A percentile compares a stretch with the other conserved stretches of the same genome.
phyloP scores from a whole-genome alignment of 2,797 vertebrate genomes.

The Brotogeris chrysoptera region DNA sequence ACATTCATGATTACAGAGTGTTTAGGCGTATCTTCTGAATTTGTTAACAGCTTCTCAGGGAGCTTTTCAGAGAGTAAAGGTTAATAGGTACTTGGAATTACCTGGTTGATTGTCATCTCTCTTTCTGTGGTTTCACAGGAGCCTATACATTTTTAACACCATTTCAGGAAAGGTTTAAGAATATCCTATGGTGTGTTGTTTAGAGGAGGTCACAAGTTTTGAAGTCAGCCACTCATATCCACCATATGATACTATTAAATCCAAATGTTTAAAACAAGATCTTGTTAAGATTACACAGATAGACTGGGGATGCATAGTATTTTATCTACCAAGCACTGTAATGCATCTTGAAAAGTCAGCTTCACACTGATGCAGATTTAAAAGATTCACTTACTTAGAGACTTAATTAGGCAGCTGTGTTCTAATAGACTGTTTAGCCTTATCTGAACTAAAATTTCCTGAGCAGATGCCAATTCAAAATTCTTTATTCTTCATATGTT shows the following conservation, averaged over 20 bases:
- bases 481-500: not conserved
- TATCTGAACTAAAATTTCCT: slow-evolving; percentile 1
- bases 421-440: not conserved
- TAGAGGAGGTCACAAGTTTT: not conserved
- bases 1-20: not conserved
- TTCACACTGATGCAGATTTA: not conserved
- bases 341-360: not conserved
- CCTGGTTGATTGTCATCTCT: not conserved
- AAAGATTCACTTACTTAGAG: not conserved
- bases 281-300: slow-evolving; percentile 26
- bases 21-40: not conserved
- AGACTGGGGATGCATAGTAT: not conserved
- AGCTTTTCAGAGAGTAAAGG: not conserved
- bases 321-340: not conserved
- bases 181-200: not conserved
- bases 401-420: slow-evolving; percentile 8
- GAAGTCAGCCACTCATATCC: slow-evolving; percentile 9
- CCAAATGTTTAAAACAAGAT: slow-evolving; percentile 24
- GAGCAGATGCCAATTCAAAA: not conserved
- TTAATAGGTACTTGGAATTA: slow-evolving; percentile 6
- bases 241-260: not conserved
- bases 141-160: not conserved
- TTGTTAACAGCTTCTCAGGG: not conserved
- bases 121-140: not conserved
- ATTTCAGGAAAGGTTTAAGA: slow-evolving; percentile 9